These are phyloP conservation scores for Coelopa pilipes DNA, from an alignment of 2,888 invertebrate genomes.

Conservation along the genomic window DNA sequence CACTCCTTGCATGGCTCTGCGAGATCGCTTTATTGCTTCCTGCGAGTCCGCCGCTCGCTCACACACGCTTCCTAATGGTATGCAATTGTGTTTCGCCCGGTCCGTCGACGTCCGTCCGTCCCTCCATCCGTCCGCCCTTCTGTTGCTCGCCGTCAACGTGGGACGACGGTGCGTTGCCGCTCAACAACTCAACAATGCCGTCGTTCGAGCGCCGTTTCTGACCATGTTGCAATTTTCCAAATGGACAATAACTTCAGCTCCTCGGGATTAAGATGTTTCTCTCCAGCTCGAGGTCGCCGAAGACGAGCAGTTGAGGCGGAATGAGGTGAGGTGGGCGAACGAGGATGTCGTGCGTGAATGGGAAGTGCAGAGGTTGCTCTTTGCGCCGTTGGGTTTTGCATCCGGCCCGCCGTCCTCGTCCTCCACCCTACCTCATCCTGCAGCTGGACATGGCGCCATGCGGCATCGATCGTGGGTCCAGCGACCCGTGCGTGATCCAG, in stretches of 20 bases:
- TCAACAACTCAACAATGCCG: slow-evolving; percentile 18
- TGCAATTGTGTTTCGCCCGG: slow-evolving; percentile 11
- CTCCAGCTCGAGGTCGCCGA: slow-evolving; percentile 10
- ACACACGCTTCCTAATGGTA: neutral
- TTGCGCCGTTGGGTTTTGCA: too few relatives aligned
- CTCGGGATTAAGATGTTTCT: slow-evolving; percentile 37
- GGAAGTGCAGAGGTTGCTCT: slow-evolving; percentile 24
- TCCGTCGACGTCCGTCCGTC: neutral
- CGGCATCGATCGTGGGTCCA: too few relatives aligned
- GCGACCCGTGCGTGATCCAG: too few relatives aligned
- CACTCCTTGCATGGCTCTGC: slow-evolving; percentile 2
- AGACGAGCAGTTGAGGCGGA: neutral
- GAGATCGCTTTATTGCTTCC: slow-evolving; percentile 23
- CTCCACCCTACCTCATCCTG: too few relatives aligned
- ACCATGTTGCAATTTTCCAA: slow-evolving; percentile 42
- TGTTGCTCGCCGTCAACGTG: neutral
- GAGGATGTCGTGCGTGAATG: slow-evolving; percentile 1
- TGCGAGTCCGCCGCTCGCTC: neutral
- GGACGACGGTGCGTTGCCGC: slow-evolving; percentile 24
- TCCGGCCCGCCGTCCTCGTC: too few relatives aligned
- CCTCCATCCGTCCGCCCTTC: neutral
- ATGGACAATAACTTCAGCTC: slow-evolving; percentile 40
- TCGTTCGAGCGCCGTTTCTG: slow-evolving; percentile 39
- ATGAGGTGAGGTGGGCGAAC: neutral
- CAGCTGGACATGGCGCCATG: too few relatives aligned